Conservation (phyloP, 2,888 invertebrate genomes). For the Chymomyza fuscimana region DNA sequence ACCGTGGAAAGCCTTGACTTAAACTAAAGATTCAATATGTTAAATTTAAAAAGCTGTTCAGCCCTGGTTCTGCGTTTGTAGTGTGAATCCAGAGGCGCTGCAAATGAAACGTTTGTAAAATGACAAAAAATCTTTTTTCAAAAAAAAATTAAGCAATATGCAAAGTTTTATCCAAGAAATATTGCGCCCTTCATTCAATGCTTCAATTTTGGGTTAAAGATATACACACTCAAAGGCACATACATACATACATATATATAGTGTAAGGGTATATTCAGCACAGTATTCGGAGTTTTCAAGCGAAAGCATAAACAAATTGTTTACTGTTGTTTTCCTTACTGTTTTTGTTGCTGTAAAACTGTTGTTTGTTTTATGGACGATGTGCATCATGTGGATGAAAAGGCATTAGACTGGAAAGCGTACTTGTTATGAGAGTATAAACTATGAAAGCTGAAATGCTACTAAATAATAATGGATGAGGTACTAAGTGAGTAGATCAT, state of each 20-base stretch:
- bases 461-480: neutral
- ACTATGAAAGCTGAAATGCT: neutral
- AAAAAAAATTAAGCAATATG: neutral
- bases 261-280: neutral
- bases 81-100: no score
- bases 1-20: no score
- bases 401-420: neutral
- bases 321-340: constrained; percentile 1
- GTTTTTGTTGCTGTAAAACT: neutral
- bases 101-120: neutral
- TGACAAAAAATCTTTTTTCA: neutral
- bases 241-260: neutral
- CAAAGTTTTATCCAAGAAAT: neutral
- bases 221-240: neutral
- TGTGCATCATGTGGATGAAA: neutral
- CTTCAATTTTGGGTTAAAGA: neutral
- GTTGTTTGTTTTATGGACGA: neutral
- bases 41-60: no score
- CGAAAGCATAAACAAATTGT: neutral
- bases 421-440: neutral
- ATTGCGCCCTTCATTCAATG: neutral
- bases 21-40: no score
- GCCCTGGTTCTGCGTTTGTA: no score
- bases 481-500: neutral
- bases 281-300: neutral